Evolutionary conservation across 2,888 invertebrate genomes (phyloP).

Genomic region (Prosapia bicincta): DNA sequence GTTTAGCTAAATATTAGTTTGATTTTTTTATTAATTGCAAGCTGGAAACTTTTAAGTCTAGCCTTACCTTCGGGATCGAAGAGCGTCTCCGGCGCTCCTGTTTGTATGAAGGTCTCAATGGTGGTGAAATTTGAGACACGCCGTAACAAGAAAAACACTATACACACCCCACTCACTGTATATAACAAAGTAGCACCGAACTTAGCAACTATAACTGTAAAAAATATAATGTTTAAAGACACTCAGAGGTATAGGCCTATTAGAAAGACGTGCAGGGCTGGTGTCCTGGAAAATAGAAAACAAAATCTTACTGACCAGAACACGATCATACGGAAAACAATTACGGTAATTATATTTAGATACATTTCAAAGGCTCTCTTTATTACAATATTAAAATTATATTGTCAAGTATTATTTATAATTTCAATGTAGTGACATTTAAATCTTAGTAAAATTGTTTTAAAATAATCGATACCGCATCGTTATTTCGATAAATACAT

Average conservation of each 20-base stretch:
- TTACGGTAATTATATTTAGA: too few relatives aligned
- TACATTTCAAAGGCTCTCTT: too few relatives aligned
- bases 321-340: too few relatives aligned
- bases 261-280: slow-evolving; percentile 14
- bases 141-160: slow-evolving; percentile 13
- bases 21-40: too few relatives aligned
- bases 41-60: too few relatives aligned
- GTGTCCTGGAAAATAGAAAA: neutral
- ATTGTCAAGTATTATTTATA: too few relatives aligned
- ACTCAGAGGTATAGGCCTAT: slow-evolving; percentile 27
- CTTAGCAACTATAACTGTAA: slow-evolving; percentile 12
- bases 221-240: slow-evolving; percentile 26
- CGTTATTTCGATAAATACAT: too few relatives aligned
- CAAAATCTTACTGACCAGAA: neutral
- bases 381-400: too few relatives aligned
- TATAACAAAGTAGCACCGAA: slow-evolving; percentile 10
- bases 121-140: slow-evolving; percentile 31
- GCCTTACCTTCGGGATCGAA: slow-evolving; percentile 35
- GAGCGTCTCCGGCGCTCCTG: slow-evolving; percentile 35
- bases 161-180: slow-evolving; percentile 8
- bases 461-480: too few relatives aligned
- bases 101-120: slow-evolving; percentile 37
- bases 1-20: too few relatives aligned
- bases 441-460: too few relatives aligned
- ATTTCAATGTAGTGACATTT: too few relatives aligned